These are phyloP conservation scores for Cydia amplana DNA, from an alignment of 1,140 invertebrate species.

Conservation along the genomic window DNA sequence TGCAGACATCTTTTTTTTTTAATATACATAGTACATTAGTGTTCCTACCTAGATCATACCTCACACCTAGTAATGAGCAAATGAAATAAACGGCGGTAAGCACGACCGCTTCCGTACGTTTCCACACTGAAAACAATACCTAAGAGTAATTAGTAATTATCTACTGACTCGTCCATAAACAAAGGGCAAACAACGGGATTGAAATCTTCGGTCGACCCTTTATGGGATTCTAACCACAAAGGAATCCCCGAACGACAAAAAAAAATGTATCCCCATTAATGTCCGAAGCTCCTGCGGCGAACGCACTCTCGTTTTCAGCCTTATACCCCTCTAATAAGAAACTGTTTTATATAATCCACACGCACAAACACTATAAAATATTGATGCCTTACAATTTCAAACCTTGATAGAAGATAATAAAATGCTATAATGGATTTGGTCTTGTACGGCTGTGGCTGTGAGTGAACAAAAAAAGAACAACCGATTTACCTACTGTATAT, in stretches of 20 bases:
- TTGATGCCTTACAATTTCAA: slow-evolving; percentile 61
- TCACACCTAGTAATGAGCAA: neutral
- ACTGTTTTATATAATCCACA: slow-evolving; percentile 47
- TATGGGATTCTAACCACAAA: slow-evolving; percentile 61
- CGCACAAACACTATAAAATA: slow-evolving; percentile 46
- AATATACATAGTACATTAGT: neutral
- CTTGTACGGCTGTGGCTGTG: slow-evolving; percentile 52
- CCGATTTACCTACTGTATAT: slow-evolving; percentile 49
- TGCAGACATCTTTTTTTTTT: neutral
- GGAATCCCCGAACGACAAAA: slow-evolving; percentile 56
- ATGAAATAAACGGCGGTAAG: neutral
- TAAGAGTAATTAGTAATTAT: slow-evolving; percentile 32
- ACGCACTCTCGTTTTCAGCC: slow-evolving; percentile 49
- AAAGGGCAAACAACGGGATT: slow-evolving; percentile 47
- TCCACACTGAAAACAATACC: slow-evolving; percentile 30
- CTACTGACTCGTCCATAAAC: slow-evolving; percentile 40
- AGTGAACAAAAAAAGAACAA: slow-evolving; percentile 53
- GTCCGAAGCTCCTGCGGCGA: slow-evolving; percentile 52
- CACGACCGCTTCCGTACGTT: neutral
- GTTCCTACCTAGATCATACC: too few relatives aligned
- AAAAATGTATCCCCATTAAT: slow-evolving; percentile 68
- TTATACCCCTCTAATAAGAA: slow-evolving; percentile 53
- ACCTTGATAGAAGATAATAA: slow-evolving; percentile 73
- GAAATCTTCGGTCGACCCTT: slow-evolving; percentile 36
- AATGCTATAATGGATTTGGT: slow-evolving; percentile 71